A percentile compares a stretch with the other conserved stretches of the same genome.
Evolutionary conservation across 2,797 vertebrate genomes (phyloP).

Genomic region (Sebastes jordani): DNA sequence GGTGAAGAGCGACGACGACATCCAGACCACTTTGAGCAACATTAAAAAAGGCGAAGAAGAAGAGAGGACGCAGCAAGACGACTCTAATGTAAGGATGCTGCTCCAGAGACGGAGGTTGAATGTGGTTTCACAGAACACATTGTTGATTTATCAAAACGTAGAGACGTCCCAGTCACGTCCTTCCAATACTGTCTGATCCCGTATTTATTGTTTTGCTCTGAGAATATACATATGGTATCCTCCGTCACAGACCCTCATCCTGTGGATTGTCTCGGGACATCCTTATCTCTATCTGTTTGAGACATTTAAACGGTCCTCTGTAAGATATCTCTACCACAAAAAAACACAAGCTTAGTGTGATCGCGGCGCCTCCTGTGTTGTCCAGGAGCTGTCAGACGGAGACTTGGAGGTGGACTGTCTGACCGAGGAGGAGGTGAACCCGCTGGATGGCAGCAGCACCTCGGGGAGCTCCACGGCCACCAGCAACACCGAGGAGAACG

Average conservation of each 20-base stretch:
- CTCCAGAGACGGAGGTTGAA: too few species aligned
- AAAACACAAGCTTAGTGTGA: background rate
- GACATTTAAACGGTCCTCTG: background rate
- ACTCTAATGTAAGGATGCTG: conserved; percentile 88
- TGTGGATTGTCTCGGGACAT: background rate
- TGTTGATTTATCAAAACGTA: background rate
- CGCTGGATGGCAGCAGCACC: conserved; percentile 96
- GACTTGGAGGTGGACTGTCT: conserved; percentile 95
- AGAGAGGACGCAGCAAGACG: conserved; percentile 90
- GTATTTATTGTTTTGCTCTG: background rate
- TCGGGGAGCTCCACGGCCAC: conserved; percentile 98
- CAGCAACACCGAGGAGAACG: conserved; percentile 98
- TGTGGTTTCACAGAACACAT: background rate
- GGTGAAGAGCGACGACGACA: conserved; percentile 83
- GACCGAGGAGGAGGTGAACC: conserved; percentile 94
- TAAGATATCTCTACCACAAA: background rate
- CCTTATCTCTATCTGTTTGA: background rate
- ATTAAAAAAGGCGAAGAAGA: conserved; percentile 83
- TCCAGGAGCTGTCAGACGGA: conserved; percentile 92
- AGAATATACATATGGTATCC: background rate
- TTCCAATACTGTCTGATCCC: background rate
- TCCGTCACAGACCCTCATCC: background rate
- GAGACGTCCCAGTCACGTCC: background rate
- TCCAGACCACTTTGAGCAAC: conserved; percentile 72
- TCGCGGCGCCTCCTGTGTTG: background rate